A percentile compares a stretch with the other conserved stretches of the same genome.
Evolutionary conservation across 1,140 invertebrate species (phyloP).

Genomic region (Ditylenchus dipsaci): DNA sequence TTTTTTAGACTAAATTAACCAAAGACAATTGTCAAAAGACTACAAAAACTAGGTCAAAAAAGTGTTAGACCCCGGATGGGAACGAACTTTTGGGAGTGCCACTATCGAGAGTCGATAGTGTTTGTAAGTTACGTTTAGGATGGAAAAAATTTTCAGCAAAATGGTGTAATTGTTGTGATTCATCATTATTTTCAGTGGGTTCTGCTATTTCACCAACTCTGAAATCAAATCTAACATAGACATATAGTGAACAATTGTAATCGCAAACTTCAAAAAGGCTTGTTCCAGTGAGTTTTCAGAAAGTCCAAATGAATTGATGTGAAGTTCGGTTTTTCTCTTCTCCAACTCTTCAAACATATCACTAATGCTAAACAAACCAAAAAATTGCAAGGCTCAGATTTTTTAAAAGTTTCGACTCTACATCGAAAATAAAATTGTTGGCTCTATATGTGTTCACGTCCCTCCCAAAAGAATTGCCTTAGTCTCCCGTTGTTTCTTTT

Average conservation of each 20-base stretch:
- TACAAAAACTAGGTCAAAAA: no score
- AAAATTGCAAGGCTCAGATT: no score
- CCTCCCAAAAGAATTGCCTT: not conserved
- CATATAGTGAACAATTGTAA: not conserved
- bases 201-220: not conserved
- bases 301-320: constrained; percentile 21
- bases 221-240: no score
- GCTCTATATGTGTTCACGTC: constrained; percentile 5
- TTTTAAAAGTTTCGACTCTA: not conserved
- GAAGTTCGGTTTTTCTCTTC: not conserved
- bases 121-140: not conserved
- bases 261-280: constrained; percentile 20
- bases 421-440: not conserved
- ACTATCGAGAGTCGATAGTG: no score
- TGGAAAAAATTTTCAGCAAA: not conserved
- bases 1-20: no score
- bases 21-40: no score
- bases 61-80: no score
- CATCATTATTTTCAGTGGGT: not conserved
- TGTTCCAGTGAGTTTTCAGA: constrained; percentile 29
- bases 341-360: constrained; percentile 15
- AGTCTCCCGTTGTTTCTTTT: not conserved
- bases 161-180: not conserved
- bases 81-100: no score
- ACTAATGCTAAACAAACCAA: constrained; percentile 20